Evolutionary conservation across 2,888 invertebrate species (phyloP).

Genomic region (Pyralis farinalis): DNA sequence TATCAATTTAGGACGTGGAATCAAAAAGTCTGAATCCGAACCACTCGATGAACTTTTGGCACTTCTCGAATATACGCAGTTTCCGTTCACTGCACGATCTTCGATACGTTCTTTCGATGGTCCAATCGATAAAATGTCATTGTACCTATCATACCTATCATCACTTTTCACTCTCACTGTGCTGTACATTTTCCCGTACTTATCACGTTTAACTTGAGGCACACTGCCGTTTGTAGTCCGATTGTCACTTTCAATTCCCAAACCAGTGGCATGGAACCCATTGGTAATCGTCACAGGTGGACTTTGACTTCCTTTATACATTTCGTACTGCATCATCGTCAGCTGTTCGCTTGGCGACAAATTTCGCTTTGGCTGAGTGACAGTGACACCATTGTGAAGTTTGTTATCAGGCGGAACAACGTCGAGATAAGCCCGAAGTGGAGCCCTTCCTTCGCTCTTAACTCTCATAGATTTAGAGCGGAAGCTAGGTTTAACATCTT

Average conservation of each 20-base stretch:
- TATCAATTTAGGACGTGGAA: constrained; percentile 92
- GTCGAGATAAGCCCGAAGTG: constrained; percentile 64
- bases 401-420: constrained; percentile 45
- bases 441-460: constrained; percentile 73
- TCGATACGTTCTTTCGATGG: constrained; percentile 52
- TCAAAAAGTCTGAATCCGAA: constrained; percentile 86
- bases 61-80: constrained; percentile 57
- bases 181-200: constrained; percentile 68
- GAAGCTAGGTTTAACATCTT: constrained; percentile 69
- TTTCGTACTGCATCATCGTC: constrained; percentile 73
- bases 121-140: constrained; percentile 63
- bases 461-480: constrained; percentile 77
- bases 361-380: constrained; percentile 77
- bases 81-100: constrained; percentile 50
- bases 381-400: constrained; percentile 64
- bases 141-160: constrained; percentile 70
- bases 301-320: constrained; percentile 59
- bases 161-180: constrained; percentile 78
- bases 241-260: constrained; percentile 70
- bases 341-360: constrained; percentile 75
- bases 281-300: constrained; percentile 43
- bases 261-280: constrained; percentile 55
- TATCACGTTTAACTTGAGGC: constrained; percentile 71
- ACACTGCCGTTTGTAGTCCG: constrained; percentile 67
- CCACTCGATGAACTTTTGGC: constrained; percentile 77